phyloP scores from a whole-genome alignment of 2,888 invertebrate species.

The Parnassius mnemosyne region DNA sequence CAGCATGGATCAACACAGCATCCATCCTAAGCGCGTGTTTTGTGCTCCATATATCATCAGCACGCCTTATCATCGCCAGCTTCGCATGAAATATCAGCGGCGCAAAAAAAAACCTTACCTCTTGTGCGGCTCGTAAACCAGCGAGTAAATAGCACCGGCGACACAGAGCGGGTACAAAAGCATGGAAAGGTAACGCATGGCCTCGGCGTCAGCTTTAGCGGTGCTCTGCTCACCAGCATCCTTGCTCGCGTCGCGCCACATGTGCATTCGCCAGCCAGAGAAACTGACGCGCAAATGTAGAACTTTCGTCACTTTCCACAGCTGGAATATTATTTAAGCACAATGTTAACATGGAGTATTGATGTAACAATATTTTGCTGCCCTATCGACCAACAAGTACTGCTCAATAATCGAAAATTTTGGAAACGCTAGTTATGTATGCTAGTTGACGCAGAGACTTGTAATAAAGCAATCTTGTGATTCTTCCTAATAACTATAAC shows the following conservation, averaged over 20 bases:
- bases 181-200: conserved; percentile 95
- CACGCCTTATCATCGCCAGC: too few species aligned
- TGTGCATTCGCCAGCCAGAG: conserved; percentile 56
- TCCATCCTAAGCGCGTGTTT: too few species aligned
- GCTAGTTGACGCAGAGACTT: too few species aligned
- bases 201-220: conserved; percentile 92
- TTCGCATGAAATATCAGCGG: background rate
- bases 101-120: conserved; percentile 79
- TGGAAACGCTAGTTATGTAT: too few species aligned
- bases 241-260: conserved; percentile 59
- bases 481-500: too few species aligned
- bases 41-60: too few species aligned
- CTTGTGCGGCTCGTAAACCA: conserved; percentile 96
- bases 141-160: conserved; percentile 93
- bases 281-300: conserved; percentile 85
- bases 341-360: background rate
- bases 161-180: conserved; percentile 93
- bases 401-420: too few species aligned
- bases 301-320: conserved; percentile 98
- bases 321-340: conserved; percentile 63
- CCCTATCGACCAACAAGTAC: too few species aligned
- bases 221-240: conserved; percentile 86
- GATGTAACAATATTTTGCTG: too few species aligned
- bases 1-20: too few species aligned
- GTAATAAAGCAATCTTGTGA: too few species aligned